phyloP scores from a whole-genome alignment of 2,888 invertebrate species.

The Dryocosmus kuriphilus region DNA sequence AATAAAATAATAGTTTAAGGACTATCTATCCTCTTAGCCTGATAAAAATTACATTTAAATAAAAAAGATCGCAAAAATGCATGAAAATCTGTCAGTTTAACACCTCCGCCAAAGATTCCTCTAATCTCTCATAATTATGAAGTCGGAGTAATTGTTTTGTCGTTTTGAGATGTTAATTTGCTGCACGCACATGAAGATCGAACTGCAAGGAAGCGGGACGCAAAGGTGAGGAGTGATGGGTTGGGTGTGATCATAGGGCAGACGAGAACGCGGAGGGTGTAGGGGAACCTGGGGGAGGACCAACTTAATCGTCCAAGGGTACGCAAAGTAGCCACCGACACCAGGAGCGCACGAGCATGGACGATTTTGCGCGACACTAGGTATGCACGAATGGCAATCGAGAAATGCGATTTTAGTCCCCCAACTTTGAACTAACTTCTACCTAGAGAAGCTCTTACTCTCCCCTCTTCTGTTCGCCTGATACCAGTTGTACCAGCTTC shows the following conservation, averaged over 20 bases:
- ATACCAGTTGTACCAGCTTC: slow-evolving; percentile 58
- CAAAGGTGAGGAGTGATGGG: slow-evolving; percentile 39
- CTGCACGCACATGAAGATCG: slow-evolving; percentile 30
- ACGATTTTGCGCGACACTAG: slow-evolving; percentile 50
- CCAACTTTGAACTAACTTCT: slow-evolving; percentile 48
- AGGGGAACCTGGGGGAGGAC: slow-evolving; percentile 29
- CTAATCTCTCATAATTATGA: neutral
- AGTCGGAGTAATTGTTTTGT: neutral
- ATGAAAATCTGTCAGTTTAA: neutral
- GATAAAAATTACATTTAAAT: no score
- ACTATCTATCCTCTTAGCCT: no score
- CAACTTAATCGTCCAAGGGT: slow-evolving; percentile 60
- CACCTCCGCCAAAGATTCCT: neutral
- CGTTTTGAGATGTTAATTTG: neutral
- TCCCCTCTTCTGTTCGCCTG: slow-evolving; percentile 63
- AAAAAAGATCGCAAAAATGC: neutral
- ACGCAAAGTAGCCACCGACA: slow-evolving; percentile 74
- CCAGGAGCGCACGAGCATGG: slow-evolving; percentile 72
- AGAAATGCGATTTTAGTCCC: slow-evolving; percentile 43
- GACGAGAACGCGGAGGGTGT: neutral
- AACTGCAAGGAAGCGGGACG: slow-evolving; percentile 4
- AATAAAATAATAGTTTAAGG: no score
- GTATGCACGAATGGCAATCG: slow-evolving; percentile 22
- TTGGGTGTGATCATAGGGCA: slow-evolving; percentile 16
- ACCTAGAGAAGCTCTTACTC: slow-evolving; percentile 65